phyloP scores from a whole-genome alignment of 2,113 vertebrate genomes.

The Ciconia boyciana region DNA sequence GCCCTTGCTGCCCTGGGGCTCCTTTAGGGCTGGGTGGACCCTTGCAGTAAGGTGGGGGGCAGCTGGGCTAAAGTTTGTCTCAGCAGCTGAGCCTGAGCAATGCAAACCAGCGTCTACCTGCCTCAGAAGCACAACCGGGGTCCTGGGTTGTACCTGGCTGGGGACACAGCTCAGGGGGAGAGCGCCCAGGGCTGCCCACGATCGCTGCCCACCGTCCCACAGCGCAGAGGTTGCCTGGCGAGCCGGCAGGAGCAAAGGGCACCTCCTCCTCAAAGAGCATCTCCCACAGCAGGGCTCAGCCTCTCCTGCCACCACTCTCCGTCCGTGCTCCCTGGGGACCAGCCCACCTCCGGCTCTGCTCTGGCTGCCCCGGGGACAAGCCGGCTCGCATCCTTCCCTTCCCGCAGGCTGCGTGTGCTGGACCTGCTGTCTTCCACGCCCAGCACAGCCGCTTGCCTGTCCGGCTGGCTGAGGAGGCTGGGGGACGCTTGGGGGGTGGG shows the following conservation, averaged over 20 bases:
- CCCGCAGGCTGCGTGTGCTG: not conserved
- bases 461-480: not conserved
- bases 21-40: not conserved
- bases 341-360: not conserved
- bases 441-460: not conserved
- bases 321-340: fast-evolving
- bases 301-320: not conserved
- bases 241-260: not conserved
- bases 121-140: fast-evolving
- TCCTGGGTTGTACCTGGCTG: not conserved
- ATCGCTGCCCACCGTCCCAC: not conserved
- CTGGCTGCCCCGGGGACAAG: not conserved
- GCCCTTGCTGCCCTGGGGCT: not conserved
- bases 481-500: not conserved
- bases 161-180: not conserved
- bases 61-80: not conserved
- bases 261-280: not conserved
- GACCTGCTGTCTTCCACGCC: not conserved
- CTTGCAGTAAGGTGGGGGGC: not conserved
- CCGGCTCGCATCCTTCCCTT: fast-evolving
- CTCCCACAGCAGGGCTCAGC: not conserved
- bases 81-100: not conserved
- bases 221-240: not conserved
- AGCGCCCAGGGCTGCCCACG: not conserved
- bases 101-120: not conserved